A percentile compares a stretch with the other conserved stretches of the same genome.
These are phyloP conservation scores for Balanococcus diminutus DNA, from an alignment of 2,888 invertebrate genomes.

Conservation along the genomic window DNA sequence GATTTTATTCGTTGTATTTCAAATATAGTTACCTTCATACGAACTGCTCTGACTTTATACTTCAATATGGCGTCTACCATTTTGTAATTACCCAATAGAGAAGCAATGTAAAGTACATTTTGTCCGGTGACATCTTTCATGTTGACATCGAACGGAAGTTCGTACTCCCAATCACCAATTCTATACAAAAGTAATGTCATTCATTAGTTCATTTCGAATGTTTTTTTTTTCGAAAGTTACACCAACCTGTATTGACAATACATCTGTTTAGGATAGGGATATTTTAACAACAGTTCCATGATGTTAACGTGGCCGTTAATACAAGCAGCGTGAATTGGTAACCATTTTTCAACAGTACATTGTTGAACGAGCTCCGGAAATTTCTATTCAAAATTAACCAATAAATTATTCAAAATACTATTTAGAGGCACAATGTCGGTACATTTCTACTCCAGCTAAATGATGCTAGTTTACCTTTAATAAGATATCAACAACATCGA, in stretches of 20 bases:
- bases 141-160: constrained; percentile 91
- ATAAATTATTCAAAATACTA: background rate
- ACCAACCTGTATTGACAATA: constrained; percentile 68
- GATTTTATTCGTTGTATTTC: too few relatives aligned
- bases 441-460: background rate
- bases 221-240: background rate
- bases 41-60: constrained; percentile 69
- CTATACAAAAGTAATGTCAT: constrained; percentile 62
- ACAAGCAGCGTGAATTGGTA: constrained; percentile 90
- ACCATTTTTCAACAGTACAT: constrained; percentile 88
- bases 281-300: constrained; percentile 78
- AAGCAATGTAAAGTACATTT: constrained; percentile 88
- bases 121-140: constrained; percentile 87
- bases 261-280: constrained; percentile 75
- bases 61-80: constrained; percentile 78
- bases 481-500: constrained; percentile 64
- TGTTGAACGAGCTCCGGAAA: constrained; percentile 85
- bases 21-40: constrained; percentile 45
- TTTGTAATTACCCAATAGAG: constrained; percentile 79
- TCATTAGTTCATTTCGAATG: background rate
- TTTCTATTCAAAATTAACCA: constrained; percentile 63
- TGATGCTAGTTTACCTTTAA: constrained; percentile 62
- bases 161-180: constrained; percentile 83
- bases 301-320: constrained; percentile 83
- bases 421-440: too few relatives aligned